Percentiles rank a stretch among this genome's conserved stretches.
These are phyloP conservation scores for Chiroxiphia lanceolata DNA, from an alignment of 2,797 vertebrate genomes.

Conservation along the genomic window DNA sequence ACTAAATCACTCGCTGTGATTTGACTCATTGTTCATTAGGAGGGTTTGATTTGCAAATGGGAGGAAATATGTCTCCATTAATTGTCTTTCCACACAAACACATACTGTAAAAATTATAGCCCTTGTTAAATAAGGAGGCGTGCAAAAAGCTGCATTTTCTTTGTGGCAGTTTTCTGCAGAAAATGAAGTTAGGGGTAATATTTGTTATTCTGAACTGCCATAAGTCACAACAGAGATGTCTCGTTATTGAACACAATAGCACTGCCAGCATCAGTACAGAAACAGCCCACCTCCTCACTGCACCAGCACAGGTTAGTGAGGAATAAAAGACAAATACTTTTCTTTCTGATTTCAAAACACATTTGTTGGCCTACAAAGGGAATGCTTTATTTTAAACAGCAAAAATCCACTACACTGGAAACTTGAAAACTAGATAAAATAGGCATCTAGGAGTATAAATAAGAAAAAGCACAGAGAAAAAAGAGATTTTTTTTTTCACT, in stretches of 20 bases:
- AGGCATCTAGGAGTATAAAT: background rate
- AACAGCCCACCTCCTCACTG: background rate
- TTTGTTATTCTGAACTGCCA: background rate
- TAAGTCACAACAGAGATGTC: background rate
- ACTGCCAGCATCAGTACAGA: background rate
- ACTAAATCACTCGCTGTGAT: background rate
- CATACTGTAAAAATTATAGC: background rate
- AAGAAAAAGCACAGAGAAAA: background rate
- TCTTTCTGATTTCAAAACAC: background rate
- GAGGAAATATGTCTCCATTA: background rate
- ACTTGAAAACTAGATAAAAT: background rate
- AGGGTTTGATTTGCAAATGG: background rate
- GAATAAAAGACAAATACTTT: background rate
- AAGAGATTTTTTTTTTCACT: background rate
- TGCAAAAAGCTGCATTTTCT: background rate
- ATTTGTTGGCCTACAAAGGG: background rate
- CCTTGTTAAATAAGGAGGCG: background rate
- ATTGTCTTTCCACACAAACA: background rate
- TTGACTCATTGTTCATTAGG: background rate
- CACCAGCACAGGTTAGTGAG: background rate
- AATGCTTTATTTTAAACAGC: background rate
- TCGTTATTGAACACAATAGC: background rate
- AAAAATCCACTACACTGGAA: background rate
- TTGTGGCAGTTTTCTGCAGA: background rate
- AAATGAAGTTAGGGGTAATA: background rate